Conservation (phyloP, 2,113 vertebrate genomes). For the Chloebia gouldiae region DNA sequence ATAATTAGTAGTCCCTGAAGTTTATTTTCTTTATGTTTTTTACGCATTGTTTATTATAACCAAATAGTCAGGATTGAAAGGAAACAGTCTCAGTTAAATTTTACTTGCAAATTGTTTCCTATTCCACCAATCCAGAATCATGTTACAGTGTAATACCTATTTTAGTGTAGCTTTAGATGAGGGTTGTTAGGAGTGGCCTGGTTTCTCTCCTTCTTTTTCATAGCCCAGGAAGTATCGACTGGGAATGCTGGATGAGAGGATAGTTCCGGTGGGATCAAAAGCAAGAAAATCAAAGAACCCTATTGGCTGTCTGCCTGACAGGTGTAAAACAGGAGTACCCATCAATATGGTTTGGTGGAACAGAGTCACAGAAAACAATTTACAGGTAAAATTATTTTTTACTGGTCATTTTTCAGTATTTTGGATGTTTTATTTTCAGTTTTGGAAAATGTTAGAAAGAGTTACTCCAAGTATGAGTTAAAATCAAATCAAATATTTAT, state of each 20-base stretch:
- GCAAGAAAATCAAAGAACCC: conserved; percentile 83
- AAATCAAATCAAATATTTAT: background rate
- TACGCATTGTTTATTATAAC: background rate
- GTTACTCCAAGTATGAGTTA: background rate
- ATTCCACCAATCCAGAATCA: conserved; percentile 62
- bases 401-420: conserved; percentile 65
- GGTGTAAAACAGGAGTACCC: conserved; percentile 83
- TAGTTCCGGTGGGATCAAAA: conserved; percentile 83
- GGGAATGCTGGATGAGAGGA: conserved; percentile 84
- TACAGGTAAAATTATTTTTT: conserved; percentile 82
- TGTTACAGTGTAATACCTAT: background rate
- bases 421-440: conserved; percentile 64
- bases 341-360: conserved; percentile 86
- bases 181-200: conserved; percentile 81
- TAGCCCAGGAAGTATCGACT: conserved; percentile 84
- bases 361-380: conserved; percentile 85
- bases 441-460: background rate
- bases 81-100: conserved; percentile 66
- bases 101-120: conserved; percentile 74
- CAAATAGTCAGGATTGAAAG: conserved; percentile 41
- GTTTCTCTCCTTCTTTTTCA: conserved; percentile 82
- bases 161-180: conserved; percentile 69
- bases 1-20: background rate
- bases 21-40: background rate
- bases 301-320: conserved; percentile 82